Evolutionary conservation across 2,797 vertebrate species (phyloP).

Genomic region (Miichthys miiuy): DNA sequence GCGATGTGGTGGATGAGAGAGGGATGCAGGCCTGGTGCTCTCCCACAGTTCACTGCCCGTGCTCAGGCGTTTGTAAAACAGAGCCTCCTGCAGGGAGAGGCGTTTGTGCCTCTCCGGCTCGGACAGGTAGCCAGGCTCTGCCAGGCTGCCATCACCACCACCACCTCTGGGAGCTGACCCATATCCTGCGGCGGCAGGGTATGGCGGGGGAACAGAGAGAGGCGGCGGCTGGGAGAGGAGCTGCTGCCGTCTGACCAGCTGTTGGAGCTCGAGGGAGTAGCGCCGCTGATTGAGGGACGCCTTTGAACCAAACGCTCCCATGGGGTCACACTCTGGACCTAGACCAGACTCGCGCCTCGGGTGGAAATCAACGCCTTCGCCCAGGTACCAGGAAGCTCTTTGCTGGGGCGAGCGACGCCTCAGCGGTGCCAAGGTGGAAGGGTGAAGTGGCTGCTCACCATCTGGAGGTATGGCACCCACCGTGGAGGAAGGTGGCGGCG

Average conservation of each 20-base stretch:
- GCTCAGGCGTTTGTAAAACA: constrained; percentile 87
- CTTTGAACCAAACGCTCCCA: constrained; percentile 74
- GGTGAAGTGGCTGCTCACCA: constrained; percentile 76
- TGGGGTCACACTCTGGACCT: constrained; percentile 74
- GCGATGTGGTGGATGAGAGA: constrained; percentile 83
- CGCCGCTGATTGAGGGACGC: constrained; percentile 81
- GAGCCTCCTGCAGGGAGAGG: constrained; percentile 88
- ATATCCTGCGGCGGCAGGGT: constrained; percentile 69
- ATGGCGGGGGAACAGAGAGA: constrained; percentile 72
- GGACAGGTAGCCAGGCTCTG: constrained; percentile 78
- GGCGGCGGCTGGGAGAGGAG: constrained; percentile 84
- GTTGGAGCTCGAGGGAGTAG: constrained; percentile 87
- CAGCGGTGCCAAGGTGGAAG: constrained; percentile 81
- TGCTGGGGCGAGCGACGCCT: constrained; percentile 84
- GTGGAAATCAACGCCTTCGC: constrained; percentile 78
- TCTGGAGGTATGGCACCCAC: constrained; percentile 74
- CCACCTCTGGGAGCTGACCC: constrained; percentile 64
- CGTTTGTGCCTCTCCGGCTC: constrained; percentile 87
- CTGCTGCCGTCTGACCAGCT: constrained; percentile 85
- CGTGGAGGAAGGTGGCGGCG: constrained; percentile 60
- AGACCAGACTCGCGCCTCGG: constrained; percentile 78
- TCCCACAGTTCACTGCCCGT: constrained; percentile 86
- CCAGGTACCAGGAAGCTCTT: constrained; percentile 81
- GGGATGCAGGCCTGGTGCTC: constrained; percentile 79
- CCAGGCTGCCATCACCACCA: constrained; percentile 54